Conservation (phyloP, 1,140 invertebrate species). For the Leptopilina boulardi region DNA sequence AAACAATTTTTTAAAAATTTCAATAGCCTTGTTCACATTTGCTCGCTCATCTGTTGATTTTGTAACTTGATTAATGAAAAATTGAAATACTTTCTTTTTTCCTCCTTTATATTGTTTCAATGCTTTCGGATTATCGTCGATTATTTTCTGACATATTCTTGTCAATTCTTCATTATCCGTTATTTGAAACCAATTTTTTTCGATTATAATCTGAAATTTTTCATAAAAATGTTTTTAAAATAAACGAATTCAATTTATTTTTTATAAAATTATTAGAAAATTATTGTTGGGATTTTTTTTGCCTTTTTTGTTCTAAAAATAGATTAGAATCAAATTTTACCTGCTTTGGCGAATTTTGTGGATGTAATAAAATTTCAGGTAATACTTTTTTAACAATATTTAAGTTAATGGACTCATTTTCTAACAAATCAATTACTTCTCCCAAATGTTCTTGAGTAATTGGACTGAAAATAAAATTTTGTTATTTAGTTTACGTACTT, state of each 20-base stretch:
- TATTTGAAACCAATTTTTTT: conserved; percentile 81
- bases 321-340: too few species aligned
- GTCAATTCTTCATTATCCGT: conserved; percentile 79
- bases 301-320: neutral
- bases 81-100: conserved; percentile 82
- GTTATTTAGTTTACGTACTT: neutral
- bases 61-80: conserved; percentile 79
- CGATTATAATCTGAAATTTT: conserved; percentile 78
- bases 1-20: conserved; percentile 77
- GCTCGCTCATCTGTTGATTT: conserved; percentile 79
- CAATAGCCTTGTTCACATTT: conserved; percentile 80
- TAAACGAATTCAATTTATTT: neutral
- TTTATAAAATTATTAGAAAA: neutral
- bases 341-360: conserved; percentile 67
- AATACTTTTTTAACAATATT: conserved; percentile 77
- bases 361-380: conserved; percentile 75
- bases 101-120: conserved; percentile 82
- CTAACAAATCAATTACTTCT: conserved; percentile 79
- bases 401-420: conserved; percentile 80
- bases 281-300: neutral
- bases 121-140: conserved; percentile 82
- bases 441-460: conserved; percentile 75
- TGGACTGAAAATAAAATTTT: conserved; percentile 65
- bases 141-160: conserved; percentile 78
- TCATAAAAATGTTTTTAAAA: conserved; percentile 28